These are phyloP conservation scores for Agonum fuliginosum DNA, from an alignment of 2,888 invertebrate genomes.

Conservation along the genomic window DNA sequence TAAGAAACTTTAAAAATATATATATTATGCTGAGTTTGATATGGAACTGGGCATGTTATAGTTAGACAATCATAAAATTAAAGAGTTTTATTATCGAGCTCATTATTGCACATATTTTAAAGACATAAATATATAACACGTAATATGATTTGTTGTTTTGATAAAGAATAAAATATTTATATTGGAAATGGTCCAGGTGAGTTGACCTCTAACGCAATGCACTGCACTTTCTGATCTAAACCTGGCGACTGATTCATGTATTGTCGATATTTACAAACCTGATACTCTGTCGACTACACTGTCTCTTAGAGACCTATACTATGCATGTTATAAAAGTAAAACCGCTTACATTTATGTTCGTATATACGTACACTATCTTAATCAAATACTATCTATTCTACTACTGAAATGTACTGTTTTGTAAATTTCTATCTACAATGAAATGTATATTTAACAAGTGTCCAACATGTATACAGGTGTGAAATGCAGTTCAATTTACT, in stretches of 20 bases:
- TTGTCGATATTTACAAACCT: conserved; percentile 37
- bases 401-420: conserved; percentile 48
- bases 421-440: conserved; percentile 53
- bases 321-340: conserved; percentile 51
- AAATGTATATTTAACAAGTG: conserved; percentile 47
- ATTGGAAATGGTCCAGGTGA: conserved; percentile 14
- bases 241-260: conserved; percentile 16
- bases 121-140: conserved; percentile 33
- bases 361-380: conserved; percentile 45
- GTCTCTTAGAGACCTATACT: conserved; percentile 54
- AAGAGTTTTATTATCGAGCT: conserved; percentile 32
- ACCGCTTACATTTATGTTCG: conserved; percentile 51
- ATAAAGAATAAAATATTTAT: conserved; percentile 30
- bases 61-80: conserved; percentile 58
- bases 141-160: conserved; percentile 35
- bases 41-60: conserved; percentile 55
- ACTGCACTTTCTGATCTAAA: conserved; percentile 12
- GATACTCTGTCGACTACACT: conserved; percentile 42
- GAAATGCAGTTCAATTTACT: neutral
- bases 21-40: conserved; percentile 54
- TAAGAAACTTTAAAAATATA: conserved; percentile 37
- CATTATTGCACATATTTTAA: conserved; percentile 46
- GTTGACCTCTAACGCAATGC: neutral
- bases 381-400: conserved; percentile 43
- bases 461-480: conserved; percentile 42